Percentiles rank a stretch among this genome's conserved stretches.
Conservation (phyloP, 1,140 invertebrate genomes). For the Tetragnatha versicolor region DNA sequence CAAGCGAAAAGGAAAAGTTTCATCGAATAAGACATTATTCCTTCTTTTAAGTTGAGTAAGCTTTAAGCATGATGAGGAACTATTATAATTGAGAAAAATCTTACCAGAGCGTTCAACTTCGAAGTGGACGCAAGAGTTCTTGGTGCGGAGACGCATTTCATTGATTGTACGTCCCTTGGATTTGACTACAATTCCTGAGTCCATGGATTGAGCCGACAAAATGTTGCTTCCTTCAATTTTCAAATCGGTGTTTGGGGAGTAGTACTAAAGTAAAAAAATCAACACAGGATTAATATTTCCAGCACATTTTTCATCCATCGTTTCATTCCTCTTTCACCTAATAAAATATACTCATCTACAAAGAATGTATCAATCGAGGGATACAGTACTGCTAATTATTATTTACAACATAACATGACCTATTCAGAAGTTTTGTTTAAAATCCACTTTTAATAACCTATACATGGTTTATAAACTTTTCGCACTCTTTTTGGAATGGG, state of each 20-base stretch:
- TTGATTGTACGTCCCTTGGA: not conserved
- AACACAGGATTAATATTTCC: too few relatives aligned
- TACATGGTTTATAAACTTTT: not conserved
- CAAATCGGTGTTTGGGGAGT: not conserved
- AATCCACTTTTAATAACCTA: not conserved
- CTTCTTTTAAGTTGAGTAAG: too few relatives aligned
- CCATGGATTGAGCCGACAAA: not conserved
- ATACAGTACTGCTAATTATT: too few relatives aligned
- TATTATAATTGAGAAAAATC: too few relatives aligned
- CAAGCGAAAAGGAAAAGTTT: not conserved
- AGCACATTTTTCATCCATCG: too few relatives aligned
- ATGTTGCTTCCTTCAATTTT: not conserved
- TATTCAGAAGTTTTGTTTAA: not conserved
- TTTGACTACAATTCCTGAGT: not conserved
- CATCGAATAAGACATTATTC: not conserved
- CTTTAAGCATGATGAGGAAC: too few relatives aligned
- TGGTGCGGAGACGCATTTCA: not conserved
- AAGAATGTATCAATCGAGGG: not conserved
- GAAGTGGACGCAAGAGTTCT: not conserved
- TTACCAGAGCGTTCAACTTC: not conserved
- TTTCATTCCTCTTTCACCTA: not conserved
- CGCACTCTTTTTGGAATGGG: not conserved
- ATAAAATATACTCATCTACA: not conserved
- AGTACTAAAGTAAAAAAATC: conserved; percentile 9
- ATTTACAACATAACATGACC: too few relatives aligned